Base-by-base conservation (phyloP, 2,797 vertebrate genomes). In the Limnodromus scolopaceus region DNA sequence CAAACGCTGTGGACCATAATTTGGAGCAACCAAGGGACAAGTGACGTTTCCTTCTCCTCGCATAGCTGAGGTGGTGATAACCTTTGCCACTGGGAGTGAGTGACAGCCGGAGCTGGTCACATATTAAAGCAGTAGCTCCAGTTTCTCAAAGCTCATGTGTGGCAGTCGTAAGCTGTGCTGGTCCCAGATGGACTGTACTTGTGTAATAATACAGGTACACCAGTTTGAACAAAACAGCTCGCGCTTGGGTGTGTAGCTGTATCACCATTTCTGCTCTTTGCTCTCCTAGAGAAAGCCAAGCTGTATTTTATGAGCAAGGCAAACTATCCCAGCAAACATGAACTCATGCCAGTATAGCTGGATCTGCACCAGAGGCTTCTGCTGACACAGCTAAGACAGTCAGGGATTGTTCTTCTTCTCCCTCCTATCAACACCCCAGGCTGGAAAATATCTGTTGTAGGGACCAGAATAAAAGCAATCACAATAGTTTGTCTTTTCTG, bases 311-410 rank as follows among this genome's bases (percentile, higher is more conserved):
- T 43, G 19, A 85, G 81, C 60, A 36, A 80, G 25, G 46, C 71
- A 64, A 77, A 82, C 55, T 32, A 53, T 71, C 68, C 53, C 78
- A 85, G 64, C 30, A 85, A 95, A 80, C 55, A 34, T 2, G 2
- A 96, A 75, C 43, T 70, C 71, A 71, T 3, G 2, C 78, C 87
- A 71, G 30, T 23, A 39, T 16, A 57, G 57, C 81, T 94, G 87
- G 70, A 58, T 92, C 64, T 75, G 82, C 64, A 83, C 78, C 81
- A 95, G 81, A 87, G 55, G 60, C 68, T 94, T 93, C 89, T 96
- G 84, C 93, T 96, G 93, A 93, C 78, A 80, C 64, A 87, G 78
- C 93, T 85, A 80, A 89, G 78, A 66, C 53, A 68, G 64, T 49
- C 75, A 70, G 61, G 75, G 57, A 68, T 80, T 89, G 34, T 83